A percentile compares a stretch with the other conserved stretches of the same genome.
These are phyloP conservation scores for Chromobotia macracanthus DNA, from an alignment of 2,797 vertebrate species.

Conservation along the genomic window DNA sequence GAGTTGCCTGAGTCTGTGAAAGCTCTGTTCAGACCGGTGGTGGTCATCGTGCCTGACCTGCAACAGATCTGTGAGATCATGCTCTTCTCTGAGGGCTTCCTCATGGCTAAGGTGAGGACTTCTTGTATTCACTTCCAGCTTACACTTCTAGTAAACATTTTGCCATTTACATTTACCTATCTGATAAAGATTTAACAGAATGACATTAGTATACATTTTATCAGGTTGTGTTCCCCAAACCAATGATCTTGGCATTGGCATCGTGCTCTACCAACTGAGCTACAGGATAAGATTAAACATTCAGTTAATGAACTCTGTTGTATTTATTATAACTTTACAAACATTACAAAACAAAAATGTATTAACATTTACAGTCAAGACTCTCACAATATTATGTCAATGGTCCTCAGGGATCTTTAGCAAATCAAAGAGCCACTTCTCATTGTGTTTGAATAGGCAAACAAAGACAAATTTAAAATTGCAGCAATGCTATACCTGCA, in stretches of 20 bases:
- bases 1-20: constrained; percentile 97
- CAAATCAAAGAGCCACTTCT: neutral
- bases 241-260: too few relatives aligned
- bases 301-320: too few relatives aligned
- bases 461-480: neutral
- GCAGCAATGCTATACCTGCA: constrained; percentile 59
- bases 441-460: neutral
- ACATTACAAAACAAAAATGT: too few relatives aligned
- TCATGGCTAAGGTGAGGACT: constrained; percentile 86
- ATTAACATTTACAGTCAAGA: neutral
- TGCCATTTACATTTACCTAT: too few relatives aligned
- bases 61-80: constrained; percentile 99
- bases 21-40: constrained; percentile 94
- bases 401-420: neutral
- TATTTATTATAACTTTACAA: too few relatives aligned
- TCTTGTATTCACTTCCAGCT: neutral
- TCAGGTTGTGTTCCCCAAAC: too few relatives aligned
- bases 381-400: neutral
- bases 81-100: constrained; percentile 97
- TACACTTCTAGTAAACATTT: too few relatives aligned
- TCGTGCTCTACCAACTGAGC: too few relatives aligned
- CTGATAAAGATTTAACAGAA: too few relatives aligned
- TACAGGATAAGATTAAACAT: too few relatives aligned
- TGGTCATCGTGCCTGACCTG: constrained; percentile 94
- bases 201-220: too few relatives aligned